Conservation (phyloP, 2,888 invertebrate species). For the Alloplasta piceator region DNA sequence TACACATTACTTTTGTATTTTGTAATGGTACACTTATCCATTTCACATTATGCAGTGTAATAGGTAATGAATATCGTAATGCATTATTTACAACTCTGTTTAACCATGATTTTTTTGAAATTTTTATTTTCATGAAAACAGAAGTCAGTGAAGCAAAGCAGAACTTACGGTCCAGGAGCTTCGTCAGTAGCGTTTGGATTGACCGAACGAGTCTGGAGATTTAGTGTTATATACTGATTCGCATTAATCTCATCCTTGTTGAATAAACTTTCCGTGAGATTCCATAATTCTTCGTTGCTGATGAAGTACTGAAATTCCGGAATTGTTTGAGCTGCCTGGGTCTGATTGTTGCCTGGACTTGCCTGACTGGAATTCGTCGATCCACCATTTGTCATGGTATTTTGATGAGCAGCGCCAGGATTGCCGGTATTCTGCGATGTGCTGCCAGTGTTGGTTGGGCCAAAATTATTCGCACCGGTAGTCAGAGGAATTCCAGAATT, state of each 20-base stretch:
- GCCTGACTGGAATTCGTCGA: not conserved
- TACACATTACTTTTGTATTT: too few species aligned
- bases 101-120: too few species aligned
- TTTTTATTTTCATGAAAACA: not conserved
- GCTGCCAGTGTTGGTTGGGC: not conserved
- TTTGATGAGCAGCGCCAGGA: not conserved
- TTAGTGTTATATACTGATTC: constrained; percentile 70
- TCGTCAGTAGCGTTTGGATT: constrained; percentile 71
- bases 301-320: constrained; percentile 64
- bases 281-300: constrained; percentile 74
- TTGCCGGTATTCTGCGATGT: not conserved
- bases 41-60: too few species aligned
- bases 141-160: not conserved
- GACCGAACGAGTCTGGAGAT: constrained; percentile 73
- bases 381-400: constrained; percentile 5
- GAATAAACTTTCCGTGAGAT: constrained; percentile 77
- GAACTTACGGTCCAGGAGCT: constrained; percentile 73
- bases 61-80: too few species aligned
- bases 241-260: constrained; percentile 71
- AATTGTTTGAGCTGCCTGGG: not conserved
- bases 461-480: constrained; percentile 12
- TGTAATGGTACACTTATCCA: too few species aligned
- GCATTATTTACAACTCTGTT: too few species aligned
- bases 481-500: constrained; percentile 26
- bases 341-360: constrained; percentile 28